phyloP scores from a whole-genome alignment of 2,888 invertebrate genomes.

The Sminthurides aquaticus region DNA sequence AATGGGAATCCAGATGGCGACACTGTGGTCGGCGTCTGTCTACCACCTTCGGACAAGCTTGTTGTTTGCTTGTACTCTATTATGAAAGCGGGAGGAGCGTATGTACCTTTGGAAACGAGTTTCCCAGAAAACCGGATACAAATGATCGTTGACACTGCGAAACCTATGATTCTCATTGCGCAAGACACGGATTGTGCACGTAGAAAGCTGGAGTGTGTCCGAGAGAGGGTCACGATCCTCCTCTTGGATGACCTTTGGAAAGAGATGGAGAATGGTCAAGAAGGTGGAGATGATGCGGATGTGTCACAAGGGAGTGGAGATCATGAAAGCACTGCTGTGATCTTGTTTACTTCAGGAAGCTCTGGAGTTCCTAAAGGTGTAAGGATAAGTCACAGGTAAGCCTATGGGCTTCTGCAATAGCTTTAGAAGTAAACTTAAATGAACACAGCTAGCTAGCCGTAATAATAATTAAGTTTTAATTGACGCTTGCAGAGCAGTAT shows the following conservation, averaged over 20 bases:
- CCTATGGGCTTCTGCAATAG: not conserved
- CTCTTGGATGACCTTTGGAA: not conserved
- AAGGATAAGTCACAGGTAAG: constrained; percentile 57
- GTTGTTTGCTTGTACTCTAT: constrained; percentile 63
- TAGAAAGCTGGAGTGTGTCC: not conserved
- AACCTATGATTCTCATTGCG: constrained; percentile 61
- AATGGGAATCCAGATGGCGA: constrained; percentile 60
- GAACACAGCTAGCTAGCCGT: too few relatives aligned
- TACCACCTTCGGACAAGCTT: constrained; percentile 65
- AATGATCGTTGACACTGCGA: constrained; percentile 67
- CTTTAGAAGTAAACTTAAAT: not conserved
- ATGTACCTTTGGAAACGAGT: constrained; percentile 69
- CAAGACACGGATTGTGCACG: constrained; percentile 48
- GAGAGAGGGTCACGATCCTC: not conserved
- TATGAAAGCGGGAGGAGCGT: constrained; percentile 75
- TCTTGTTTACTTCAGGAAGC: constrained; percentile 68
- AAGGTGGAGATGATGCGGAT: not conserved
- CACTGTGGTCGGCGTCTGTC: constrained; percentile 67
- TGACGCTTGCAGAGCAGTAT: constrained; percentile 61
- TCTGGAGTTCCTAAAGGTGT: constrained; percentile 52
- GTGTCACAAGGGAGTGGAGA: too few relatives aligned
- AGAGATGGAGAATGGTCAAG: not conserved
- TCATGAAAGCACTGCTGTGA: constrained; percentile 59
- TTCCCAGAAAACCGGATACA: constrained; percentile 64
- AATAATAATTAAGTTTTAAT: too few relatives aligned